Base-by-base conservation (phyloP, 2,888 invertebrate genomes). In the Acrobasis consociella region DNA sequence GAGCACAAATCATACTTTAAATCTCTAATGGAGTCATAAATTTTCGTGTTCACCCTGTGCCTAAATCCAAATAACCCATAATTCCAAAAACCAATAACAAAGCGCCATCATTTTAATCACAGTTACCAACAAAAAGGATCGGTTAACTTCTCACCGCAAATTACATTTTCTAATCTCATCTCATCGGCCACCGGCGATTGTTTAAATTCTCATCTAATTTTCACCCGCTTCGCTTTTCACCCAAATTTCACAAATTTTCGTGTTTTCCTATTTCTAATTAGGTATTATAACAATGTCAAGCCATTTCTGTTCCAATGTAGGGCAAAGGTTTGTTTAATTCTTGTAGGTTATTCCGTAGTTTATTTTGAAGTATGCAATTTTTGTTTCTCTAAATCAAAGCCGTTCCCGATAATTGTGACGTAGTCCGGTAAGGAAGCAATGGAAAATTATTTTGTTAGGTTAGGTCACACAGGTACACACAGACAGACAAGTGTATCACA, bases 121-220 rank as follows among this genome's bases (percentile, higher is more conserved):
- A 56, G 58, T 69, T 73, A 65, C 9, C 22, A 72, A 66, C 74
- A 72, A 70, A 77, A 75, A 76, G 66, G 71, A 69, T 69, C 75
- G 64, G 63, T 66, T 64, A 70, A 55, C 64, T 67, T 62, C 64
- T 62, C 66, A 60, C 78, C 75, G 64, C 78, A 75, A 82, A 86
- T 86, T 83, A 82, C 76, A 77, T 77, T 82, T 81, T 79, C 73
- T 75, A 80, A 83, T 80, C 78, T 76, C 76, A 71, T 80, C 78
- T 76, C 76, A 71, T 70, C 71, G 67, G 63, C 72, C 75, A 80
- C 80, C 77, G 77, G 74, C 71, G 67, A 71, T 68, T 77, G 78
- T 81, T 81, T 80, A n/a, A 82, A 85, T 86, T 85, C 81, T 74
- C 74, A 63, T 73, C 76, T 77, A 80, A 81, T 82, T 83, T 77